Evolutionary conservation across 53 echinoderm and acorn worm species (phyloP), one percentile per base, ranked within the genome.

Genomic region (Patiria pectinifera): DNA sequence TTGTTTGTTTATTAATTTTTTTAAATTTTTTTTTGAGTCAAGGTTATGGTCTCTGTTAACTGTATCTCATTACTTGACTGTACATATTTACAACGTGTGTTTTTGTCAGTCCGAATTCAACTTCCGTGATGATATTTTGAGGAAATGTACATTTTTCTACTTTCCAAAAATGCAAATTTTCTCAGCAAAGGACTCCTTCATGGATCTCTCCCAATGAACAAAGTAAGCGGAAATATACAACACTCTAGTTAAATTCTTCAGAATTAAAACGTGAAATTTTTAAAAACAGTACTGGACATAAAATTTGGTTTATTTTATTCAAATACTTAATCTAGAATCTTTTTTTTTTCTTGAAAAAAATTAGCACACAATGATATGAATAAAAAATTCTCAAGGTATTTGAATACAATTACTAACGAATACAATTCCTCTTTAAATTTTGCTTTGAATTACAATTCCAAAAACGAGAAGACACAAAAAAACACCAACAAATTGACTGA

Each of bases 21-120:
- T 85, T 69, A 12, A 23, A 53, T 26, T 87, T 16, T 78, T 61
- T 89, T 59, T 26, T 21, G 44, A 83, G 89, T 89, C 89, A 78
- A 86, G 60, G 78, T 77, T 78, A 44, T 78, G 78, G 89, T 89
- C 80, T 81, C 23, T 78, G 62, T 71, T 79, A 47, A 82, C 59
- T n/a, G 49, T 72, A 48, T 14, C 7, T 71, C 71, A 21, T 85
- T 4, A 72, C 90, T 90, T 62, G 3, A 63, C 45, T 90, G 90
- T 90, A 90, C 90, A 90, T 90, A 90, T 90, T 81, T 90, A 90
- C 90, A 90, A 80, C 35, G 18, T 63, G 23, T 11, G n/a, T 80
- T 23, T 60, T 48, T 43, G 87, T 87, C 87, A 77, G 87, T 87
- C 77, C 19, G 44, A 47, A 78, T 24, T 10, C 79, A 78, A 12